A percentile compares a stretch with the other conserved stretches of the same genome.
Evolutionary conservation across 1,140 invertebrate species (phyloP).

Genomic region (Pectinophora gossypiella): DNA sequence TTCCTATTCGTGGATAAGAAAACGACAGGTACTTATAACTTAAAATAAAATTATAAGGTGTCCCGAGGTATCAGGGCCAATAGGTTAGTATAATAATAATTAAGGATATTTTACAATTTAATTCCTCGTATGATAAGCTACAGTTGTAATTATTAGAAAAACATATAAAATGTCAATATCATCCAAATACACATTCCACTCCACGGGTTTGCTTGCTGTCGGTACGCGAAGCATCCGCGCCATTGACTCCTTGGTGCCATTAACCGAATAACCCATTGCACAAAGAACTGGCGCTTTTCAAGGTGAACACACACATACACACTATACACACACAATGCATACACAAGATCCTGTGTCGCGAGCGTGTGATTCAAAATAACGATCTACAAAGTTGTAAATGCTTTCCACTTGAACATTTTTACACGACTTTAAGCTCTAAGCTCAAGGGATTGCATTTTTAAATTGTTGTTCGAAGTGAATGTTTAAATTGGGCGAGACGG

Average conservation of each 20-base stretch:
- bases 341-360: slow-evolving; percentile 10
- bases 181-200: too few relatives aligned
- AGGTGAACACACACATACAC: slow-evolving; percentile 67
- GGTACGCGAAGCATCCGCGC: slow-evolving; percentile 59
- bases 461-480: slow-evolving; percentile 9
- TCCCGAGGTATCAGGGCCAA: too few relatives aligned
- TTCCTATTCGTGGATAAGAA: too few relatives aligned
- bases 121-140: too few relatives aligned
- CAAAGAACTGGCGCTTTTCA: slow-evolving; percentile 73
- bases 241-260: slow-evolving; percentile 73
- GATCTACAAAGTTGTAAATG: slow-evolving; percentile 19
- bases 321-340: slow-evolving; percentile 11
- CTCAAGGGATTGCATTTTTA: not conserved
- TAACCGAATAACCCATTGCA: slow-evolving; percentile 75
- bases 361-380: slow-evolving; percentile 64
- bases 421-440: slow-evolving; percentile 25
- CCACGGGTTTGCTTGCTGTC: slow-evolving; percentile 28
- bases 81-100: too few relatives aligned
- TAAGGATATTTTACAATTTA: too few relatives aligned
- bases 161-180: too few relatives aligned
- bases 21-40: too few relatives aligned
- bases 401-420: not conserved
- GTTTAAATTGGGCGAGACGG: slow-evolving; percentile 36
- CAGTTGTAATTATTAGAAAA: too few relatives aligned
- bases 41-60: too few relatives aligned